A percentile compares a stretch with the other conserved stretches of the same genome.
Evolutionary conservation across 1,140 invertebrate genomes (phyloP).

Genomic region (Bombyx mori): ASM3026992v2 NC_085109.1:3432501-3433000

Average conservation of each 20-base stretch:
- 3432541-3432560: conserved; percentile 55
- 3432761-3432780: conserved; percentile 3
- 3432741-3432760: conserved; percentile 3
- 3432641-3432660: conserved; percentile 43
- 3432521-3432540: conserved; percentile 40
- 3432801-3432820: too few relatives aligned
- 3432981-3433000: too few relatives aligned
- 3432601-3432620: conserved; percentile 30
- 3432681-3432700: conserved; percentile 39
- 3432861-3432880: too few relatives aligned
- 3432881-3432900: too few relatives aligned
- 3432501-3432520: conserved; percentile 38
- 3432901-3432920: too few relatives aligned
- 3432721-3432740: conserved; percentile 18
- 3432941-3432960: too few relatives aligned
- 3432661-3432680: conserved; percentile 40
- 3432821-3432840: background rate
- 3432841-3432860: background rate
- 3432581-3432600: conserved; percentile 36
- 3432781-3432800: background rate
- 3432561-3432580: conserved; percentile 56
- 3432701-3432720: conserved; percentile 32
- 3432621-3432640: conserved; percentile 29
- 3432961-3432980: too few relatives aligned
- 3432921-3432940: too few relatives aligned